phyloP scores from a whole-genome alignment of 1,140 invertebrate species.

The Heliconius hermathena region DNA sequence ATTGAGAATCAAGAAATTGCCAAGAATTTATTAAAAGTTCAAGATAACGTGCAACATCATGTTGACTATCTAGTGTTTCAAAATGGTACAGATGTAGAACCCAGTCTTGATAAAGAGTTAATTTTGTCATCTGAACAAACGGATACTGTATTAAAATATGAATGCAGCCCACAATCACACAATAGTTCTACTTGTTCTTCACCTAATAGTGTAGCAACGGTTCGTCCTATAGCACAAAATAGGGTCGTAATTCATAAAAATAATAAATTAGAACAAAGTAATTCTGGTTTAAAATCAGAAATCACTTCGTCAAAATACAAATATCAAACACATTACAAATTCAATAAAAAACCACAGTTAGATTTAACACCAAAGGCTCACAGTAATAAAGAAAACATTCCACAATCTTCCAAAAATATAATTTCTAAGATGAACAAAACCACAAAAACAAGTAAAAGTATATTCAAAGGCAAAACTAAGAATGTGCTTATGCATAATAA shows the following conservation, averaged over 20 bases:
- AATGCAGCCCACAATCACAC: slow-evolving; percentile 51
- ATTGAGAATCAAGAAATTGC: slow-evolving; percentile 31
- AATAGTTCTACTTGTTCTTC: slow-evolving; percentile 68
- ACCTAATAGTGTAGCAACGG: slow-evolving; percentile 62
- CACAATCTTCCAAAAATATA: slow-evolving; percentile 50
- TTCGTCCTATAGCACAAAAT: slow-evolving; percentile 43
- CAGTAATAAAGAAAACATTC: slow-evolving; percentile 65
- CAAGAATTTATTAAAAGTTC: slow-evolving; percentile 49
- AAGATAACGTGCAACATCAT: slow-evolving; percentile 39
- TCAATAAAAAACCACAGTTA: slow-evolving; percentile 35
- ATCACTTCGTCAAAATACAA: slow-evolving; percentile 43
- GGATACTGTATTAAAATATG: slow-evolving; percentile 40
- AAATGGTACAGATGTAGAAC: slow-evolving; percentile 58
- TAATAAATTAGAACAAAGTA: slow-evolving; percentile 42
- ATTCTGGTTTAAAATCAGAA: slow-evolving; percentile 32
- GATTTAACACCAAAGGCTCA: neutral
- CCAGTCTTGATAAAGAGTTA: slow-evolving; percentile 35
- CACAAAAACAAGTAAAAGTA: slow-evolving; percentile 36
- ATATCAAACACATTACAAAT: slow-evolving; percentile 47
- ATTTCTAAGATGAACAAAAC: slow-evolving; percentile 33
- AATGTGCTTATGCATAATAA: slow-evolving; percentile 43
- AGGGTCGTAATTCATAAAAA: slow-evolving; percentile 24
- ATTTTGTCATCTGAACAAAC: slow-evolving; percentile 32
- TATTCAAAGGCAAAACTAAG: slow-evolving; percentile 50
- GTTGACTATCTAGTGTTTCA: slow-evolving; percentile 59